Percentiles rank a stretch among this genome's conserved stretches.
Evolutionary conservation across 2,797 vertebrate species (phyloP).

Genomic region (Xenops minutus): DNA sequence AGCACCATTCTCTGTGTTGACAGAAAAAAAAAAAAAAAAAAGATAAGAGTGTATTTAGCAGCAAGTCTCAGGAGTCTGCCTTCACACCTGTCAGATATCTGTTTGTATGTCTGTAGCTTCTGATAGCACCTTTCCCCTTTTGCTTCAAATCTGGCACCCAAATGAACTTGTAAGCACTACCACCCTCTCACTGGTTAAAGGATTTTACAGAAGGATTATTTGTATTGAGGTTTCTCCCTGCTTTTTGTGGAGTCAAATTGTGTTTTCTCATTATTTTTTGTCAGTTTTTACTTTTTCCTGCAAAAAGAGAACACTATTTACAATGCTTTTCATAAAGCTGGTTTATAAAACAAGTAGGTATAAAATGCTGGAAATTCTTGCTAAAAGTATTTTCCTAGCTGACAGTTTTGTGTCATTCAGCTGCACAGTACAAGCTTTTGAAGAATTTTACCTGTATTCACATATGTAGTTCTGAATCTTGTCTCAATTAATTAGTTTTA

Average conservation of each 20-base stretch:
- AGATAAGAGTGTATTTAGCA: background rate
- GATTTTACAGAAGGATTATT: background rate
- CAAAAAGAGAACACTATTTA: background rate
- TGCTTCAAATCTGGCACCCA: background rate
- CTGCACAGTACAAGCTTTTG: background rate
- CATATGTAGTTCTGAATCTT: background rate
- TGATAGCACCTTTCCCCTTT: background rate
- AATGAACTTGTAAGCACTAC: background rate
- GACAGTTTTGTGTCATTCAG: background rate
- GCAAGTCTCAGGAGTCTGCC: background rate
- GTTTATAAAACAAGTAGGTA: background rate
- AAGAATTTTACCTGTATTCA: background rate
- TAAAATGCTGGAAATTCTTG: background rate
- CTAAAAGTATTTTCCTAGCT: background rate
- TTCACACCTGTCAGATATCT: background rate
- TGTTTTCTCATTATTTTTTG: background rate
- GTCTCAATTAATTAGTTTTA: background rate
- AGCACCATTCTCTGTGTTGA: background rate
- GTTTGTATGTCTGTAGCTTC: background rate
- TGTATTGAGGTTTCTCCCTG: background rate
- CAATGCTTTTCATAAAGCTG: background rate
- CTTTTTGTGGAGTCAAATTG: background rate
- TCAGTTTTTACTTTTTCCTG: background rate
- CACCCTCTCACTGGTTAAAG: background rate
- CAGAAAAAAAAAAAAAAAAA: background rate